These are phyloP conservation scores for Xenus cinereus DNA, from an alignment of 2,113 vertebrate genomes.

Conservation along the genomic window DNA sequence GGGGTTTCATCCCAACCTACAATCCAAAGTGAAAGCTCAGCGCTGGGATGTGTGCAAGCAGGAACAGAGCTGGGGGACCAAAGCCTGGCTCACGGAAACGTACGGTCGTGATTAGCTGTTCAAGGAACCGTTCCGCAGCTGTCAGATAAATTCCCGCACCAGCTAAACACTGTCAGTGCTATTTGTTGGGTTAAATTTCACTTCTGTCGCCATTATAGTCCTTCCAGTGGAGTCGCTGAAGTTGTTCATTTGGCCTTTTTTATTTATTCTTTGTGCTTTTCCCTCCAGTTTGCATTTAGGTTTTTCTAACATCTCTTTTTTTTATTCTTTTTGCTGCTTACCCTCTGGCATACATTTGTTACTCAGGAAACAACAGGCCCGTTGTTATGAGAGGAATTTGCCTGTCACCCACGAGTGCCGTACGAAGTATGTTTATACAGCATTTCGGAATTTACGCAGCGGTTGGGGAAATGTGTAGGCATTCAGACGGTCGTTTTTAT, in stretches of 20 bases:
- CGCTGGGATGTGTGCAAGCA: not conserved
- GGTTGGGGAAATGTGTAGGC: not conserved
- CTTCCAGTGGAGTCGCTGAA: not conserved
- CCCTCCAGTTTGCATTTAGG: not conserved
- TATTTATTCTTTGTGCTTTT: not conserved
- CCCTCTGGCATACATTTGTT: not conserved
- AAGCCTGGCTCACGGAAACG: accelerated
- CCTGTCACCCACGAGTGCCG: not conserved
- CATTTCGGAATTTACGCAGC: not conserved
- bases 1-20: not conserved
- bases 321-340: not conserved
- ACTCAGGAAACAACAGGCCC: not conserved
- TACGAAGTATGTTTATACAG: not conserved
- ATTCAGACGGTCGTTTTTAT: not conserved
- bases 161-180: not conserved
- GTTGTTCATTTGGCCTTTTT: not conserved
- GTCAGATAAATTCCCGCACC: not conserved
- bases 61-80: not conserved
- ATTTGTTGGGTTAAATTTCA: not conserved
- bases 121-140: not conserved
- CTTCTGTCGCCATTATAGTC: not conserved
- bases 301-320: not conserved
- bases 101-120: not conserved
- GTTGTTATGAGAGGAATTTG: not conserved
- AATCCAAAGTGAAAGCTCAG: not conserved